Percentiles rank a stretch among this genome's conserved stretches.
Conservation (phyloP, 2,797 vertebrate species). For the Synaphobranchus kaupii region DNA sequence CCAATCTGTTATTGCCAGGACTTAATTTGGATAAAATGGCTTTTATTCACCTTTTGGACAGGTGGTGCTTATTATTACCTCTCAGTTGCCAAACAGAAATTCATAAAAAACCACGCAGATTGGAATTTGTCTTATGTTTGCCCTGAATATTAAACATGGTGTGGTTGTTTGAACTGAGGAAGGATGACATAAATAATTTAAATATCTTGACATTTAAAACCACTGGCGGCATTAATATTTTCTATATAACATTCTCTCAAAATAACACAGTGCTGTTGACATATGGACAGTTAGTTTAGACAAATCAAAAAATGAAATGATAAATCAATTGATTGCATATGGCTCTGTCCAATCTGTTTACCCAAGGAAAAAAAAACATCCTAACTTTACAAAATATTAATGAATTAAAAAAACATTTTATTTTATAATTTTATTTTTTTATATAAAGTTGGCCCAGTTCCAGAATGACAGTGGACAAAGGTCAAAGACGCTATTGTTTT, state of each 20-base stretch:
- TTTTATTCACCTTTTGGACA: background rate
- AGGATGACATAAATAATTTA: constrained; percentile 3
- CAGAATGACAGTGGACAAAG: no score
- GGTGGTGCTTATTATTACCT: background rate
- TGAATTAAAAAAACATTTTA: no score
- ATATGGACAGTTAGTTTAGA: no score
- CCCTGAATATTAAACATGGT: background rate
- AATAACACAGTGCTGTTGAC: background rate
- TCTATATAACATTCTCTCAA: background rate
- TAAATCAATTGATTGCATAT: background rate
- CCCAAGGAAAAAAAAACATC: background rate
- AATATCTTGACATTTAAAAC: background rate
- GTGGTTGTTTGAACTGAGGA: constrained; percentile 43
- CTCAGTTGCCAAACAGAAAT: background rate
- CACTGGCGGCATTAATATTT: background rate
- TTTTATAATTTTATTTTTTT: no score
- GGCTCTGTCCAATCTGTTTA: background rate
- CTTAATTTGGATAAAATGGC: background rate
- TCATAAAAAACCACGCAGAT: background rate
- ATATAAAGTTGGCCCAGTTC: no score
- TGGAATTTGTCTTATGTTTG: background rate
- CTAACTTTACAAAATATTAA: background rate
- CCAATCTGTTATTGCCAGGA: background rate
- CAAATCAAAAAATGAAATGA: background rate
- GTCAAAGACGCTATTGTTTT: no score